Base-by-base conservation (phyloP, 2,113 vertebrate species). In the Orycteropus afer region DNA sequence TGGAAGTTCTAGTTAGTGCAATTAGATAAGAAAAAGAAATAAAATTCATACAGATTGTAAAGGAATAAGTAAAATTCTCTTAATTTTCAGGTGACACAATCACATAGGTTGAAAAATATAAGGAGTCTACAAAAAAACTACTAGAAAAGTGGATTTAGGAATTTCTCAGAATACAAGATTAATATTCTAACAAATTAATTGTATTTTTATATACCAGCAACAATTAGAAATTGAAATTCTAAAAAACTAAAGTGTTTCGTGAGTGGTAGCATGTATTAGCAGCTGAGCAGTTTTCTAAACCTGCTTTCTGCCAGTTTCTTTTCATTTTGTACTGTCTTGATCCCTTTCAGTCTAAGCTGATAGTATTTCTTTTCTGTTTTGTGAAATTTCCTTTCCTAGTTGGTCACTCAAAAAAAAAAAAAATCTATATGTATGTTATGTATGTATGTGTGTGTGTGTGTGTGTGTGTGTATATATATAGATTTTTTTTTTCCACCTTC, bases 1-100 rank as follows among this genome's bases (percentile, higher is more conserved):
- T n/a, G 42, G 34, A 87, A 59, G 6, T 53, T 51, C 76, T 71
- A 47, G 67, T 27, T 45, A 65, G 22, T 57, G 69, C 4, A 53
- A 81, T 69, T 67, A 49, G 29, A 34, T 23, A 89, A 94, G 93
- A 88, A 83, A 93, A 94, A 87, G 73, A 91, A 67, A 92, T 7
- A 74, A n/a, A 69, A 69, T 55, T 10, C 40, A 45, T 11, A 27
- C 20, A 27, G 17, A 49, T 67, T 59, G 40, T 37, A 92, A 67
- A 85, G 55, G 42, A 65, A 51, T n/a, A 80, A 85, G 45, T 18
- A 40, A 74, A 89, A 80, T 37, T 67, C 37, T 45, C 40, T 55
- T 79, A 51, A 53, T 37, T 37, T 89, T 73, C 17, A 69, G 49
- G 27, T 67, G 15, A 65, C 18, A 85, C 76, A 63, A 37, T 55